A percentile compares a stretch with the other conserved stretches of the same genome.
phyloP scores from a whole-genome alignment of 1,140 invertebrate genomes.

The Zaprionus kolodkinae region DNA sequence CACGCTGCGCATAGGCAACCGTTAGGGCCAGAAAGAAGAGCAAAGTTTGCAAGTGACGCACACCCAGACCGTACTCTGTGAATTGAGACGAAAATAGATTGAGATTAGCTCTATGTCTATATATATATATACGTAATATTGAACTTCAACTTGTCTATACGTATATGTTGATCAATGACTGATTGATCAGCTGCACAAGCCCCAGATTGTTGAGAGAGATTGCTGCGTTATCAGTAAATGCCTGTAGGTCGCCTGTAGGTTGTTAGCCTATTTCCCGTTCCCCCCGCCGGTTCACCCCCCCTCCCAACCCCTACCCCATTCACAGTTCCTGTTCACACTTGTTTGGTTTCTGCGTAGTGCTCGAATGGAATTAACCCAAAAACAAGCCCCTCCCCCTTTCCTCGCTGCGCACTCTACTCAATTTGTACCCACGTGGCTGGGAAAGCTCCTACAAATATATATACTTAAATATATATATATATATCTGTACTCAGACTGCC shows the following conservation, averaged over 20 bases:
- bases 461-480: neutral
- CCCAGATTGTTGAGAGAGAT: neutral
- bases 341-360: slow-evolving; percentile 29
- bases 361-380: slow-evolving; percentile 38
- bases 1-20: slow-evolving; percentile 87
- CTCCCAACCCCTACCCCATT: too few relatives aligned
- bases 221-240: slow-evolving; percentile 22
- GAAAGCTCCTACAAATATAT: neutral
- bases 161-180: slow-evolving; percentile 38
- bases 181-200: slow-evolving; percentile 32
- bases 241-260: slow-evolving; percentile 72
- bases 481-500: neutral
- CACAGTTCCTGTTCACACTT: neutral
- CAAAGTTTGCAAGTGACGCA: slow-evolving; percentile 88
- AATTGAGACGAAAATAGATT: slow-evolving; percentile 26
- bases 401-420: too few relatives aligned
- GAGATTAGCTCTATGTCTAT: neutral
- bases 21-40: slow-evolving; percentile 87
- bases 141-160: slow-evolving; percentile 44
- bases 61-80: slow-evolving; percentile 85
- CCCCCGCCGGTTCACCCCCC: too few relatives aligned
- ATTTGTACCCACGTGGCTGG: slow-evolving; percentile 18
- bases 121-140: slow-evolving; percentile 40
- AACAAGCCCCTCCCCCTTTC: neutral
- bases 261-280: slow-evolving; percentile 19